Conservation (phyloP, 2,113 vertebrate species). For the Mohoua ochrocephala region DNA sequence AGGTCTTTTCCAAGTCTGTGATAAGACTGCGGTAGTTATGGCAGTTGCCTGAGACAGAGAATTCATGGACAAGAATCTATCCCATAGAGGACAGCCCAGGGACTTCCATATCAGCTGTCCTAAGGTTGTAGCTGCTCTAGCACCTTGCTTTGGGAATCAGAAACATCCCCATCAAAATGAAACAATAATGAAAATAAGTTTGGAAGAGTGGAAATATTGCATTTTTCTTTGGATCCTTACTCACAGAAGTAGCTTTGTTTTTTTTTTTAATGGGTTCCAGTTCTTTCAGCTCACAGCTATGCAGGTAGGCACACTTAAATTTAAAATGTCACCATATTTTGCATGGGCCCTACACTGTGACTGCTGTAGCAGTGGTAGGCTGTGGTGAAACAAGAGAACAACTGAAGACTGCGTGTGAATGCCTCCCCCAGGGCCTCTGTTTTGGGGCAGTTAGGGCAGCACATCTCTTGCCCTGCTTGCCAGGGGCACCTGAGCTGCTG, state of each 20-base stretch:
- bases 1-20: background rate
- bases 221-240: background rate
- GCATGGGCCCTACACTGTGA: background rate
- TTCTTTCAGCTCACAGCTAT: background rate
- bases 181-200: background rate
- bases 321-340: background rate
- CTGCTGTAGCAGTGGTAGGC: background rate
- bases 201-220: background rate
- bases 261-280: background rate
- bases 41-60: background rate
- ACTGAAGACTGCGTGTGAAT: background rate
- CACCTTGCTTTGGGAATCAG: background rate
- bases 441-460: background rate
- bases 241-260: background rate
- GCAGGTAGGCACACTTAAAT: background rate
- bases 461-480: background rate
- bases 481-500: background rate
- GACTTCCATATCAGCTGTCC: background rate
- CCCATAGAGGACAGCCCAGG: background rate
- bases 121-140: background rate
- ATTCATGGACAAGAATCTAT: background rate
- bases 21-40: background rate
- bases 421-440: background rate
- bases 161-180: background rate
- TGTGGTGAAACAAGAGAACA: background rate